Conservation (phyloP, 2,888 invertebrate genomes). For the Drosophila niveifrons region DNA sequence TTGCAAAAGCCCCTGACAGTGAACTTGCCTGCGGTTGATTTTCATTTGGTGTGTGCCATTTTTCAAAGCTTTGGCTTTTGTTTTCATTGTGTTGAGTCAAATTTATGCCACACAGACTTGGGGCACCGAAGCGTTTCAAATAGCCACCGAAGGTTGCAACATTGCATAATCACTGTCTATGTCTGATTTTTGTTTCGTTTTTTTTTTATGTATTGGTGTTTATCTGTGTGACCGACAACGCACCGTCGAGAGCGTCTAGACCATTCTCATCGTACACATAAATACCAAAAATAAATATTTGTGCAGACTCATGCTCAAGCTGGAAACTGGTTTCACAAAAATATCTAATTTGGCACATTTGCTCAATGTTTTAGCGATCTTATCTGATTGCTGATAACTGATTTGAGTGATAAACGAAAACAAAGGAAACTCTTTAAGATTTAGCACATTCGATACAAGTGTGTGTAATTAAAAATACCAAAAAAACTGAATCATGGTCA, state of each 20-base stretch:
- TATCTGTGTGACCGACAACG: conserved; percentile 1
- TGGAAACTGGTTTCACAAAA: conserved; percentile 25
- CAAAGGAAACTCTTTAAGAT: conserved; percentile 18
- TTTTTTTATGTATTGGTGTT: background rate
- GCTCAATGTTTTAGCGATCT: conserved; percentile 9
- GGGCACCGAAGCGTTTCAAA: conserved; percentile 45
- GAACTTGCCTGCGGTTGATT: conserved; percentile 48
- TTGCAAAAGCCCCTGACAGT: conserved; percentile 41
- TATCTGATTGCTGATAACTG: conserved; percentile 25
- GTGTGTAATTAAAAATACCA: conserved; percentile 1
- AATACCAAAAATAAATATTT: background rate
- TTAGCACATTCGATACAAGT: conserved; percentile 10
- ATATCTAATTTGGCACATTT: conserved; percentile 21
- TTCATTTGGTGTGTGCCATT: conserved; percentile 32
- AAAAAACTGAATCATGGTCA: conserved; percentile 25
- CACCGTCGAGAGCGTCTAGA: conserved; percentile 12
- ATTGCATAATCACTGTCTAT: conserved; percentile 31
- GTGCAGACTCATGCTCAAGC: conserved; percentile 6
- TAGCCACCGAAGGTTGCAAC: conserved; percentile 40
- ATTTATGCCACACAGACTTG: conserved; percentile 63
- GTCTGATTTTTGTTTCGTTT: background rate
- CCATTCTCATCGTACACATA: conserved; percentile 17
- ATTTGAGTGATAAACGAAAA: conserved; percentile 20
- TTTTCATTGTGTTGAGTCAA: conserved; percentile 47
- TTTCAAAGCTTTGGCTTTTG: conserved; percentile 31